These are phyloP conservation scores for Heliothis peltigera DNA, from an alignment of 2,888 invertebrate species.

Conservation along the genomic window DNA sequence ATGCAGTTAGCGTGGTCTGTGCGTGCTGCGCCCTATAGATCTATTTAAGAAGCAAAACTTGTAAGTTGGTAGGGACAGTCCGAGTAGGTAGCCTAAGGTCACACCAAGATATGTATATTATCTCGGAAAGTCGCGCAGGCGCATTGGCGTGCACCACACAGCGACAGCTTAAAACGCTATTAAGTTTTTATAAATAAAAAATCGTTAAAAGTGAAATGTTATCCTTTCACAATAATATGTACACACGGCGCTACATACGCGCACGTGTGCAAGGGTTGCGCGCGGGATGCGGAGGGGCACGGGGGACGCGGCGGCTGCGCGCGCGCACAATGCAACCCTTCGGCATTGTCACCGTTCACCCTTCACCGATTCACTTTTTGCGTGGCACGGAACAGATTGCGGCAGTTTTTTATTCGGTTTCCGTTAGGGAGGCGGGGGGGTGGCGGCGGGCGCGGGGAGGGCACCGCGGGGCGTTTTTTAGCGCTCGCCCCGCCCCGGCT, in stretches of 20 bases:
- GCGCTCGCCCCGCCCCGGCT: slow-evolving; percentile 68
- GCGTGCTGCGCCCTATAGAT: too few species aligned
- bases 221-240: slow-evolving; percentile 61
- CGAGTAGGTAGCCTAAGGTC: too few species aligned
- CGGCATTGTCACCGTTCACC: slow-evolving; percentile 66
- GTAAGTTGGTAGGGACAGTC: too few species aligned
- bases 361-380: slow-evolving; percentile 75
- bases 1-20: too few species aligned
- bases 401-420: slow-evolving; percentile 72
- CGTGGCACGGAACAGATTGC: slow-evolving; percentile 78
- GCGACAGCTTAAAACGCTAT: slow-evolving; percentile 32
- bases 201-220: slow-evolving; percentile 71
- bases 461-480: slow-evolving; percentile 67
- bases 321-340: slow-evolving; percentile 75
- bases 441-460: slow-evolving; percentile 51
- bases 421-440: slow-evolving; percentile 68
- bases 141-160: too few species aligned
- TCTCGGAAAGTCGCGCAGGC: too few species aligned
- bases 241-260: slow-evolving; percentile 58
- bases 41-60: too few species aligned
- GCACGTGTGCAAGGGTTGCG: slow-evolving; percentile 66
- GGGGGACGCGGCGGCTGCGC: slow-evolving; percentile 60
- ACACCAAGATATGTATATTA: too few species aligned
- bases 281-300: slow-evolving; percentile 28
- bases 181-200: slow-evolving; percentile 36